Conservation (phyloP, 2,113 vertebrate genomes). For the Hoplias malabaricus region DNA sequence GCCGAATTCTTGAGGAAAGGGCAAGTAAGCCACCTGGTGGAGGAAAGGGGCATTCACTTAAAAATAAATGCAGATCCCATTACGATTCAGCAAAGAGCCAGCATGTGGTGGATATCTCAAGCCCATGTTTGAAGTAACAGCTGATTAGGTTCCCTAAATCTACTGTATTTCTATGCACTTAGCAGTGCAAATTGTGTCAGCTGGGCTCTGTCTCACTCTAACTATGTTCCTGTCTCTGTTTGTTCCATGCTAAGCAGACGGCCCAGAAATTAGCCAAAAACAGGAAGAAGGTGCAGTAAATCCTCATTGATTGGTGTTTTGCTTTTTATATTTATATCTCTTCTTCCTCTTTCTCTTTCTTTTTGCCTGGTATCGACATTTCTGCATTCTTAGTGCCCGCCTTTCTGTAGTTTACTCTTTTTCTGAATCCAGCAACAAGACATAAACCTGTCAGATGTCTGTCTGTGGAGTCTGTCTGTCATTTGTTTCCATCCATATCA, state of each 20-base stretch:
- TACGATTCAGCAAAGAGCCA: neutral
- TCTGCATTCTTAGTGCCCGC: slow-evolving; percentile 69
- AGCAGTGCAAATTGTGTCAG: slow-evolving; percentile 7
- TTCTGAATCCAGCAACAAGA: slow-evolving; percentile 86
- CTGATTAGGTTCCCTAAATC: neutral
- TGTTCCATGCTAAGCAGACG: slow-evolving; percentile 95
- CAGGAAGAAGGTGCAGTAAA: slow-evolving; percentile 98
- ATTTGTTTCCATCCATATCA: slow-evolving; percentile 77
- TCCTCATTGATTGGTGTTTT: slow-evolving; percentile 70
- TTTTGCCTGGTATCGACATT: slow-evolving; percentile 39
- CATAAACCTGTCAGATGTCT: slow-evolving; percentile 55
- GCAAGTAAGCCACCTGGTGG: slow-evolving; percentile 43
- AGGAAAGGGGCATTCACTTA: neutral
- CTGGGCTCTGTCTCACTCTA: slow-evolving; percentile 72
- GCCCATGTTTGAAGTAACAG: neutral
- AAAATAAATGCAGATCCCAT: neutral
- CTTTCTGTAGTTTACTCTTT: slow-evolving; percentile 65
- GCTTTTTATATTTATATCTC: slow-evolving; percentile 27
- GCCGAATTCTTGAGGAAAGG: neutral
- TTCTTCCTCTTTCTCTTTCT: slow-evolving; percentile 55
- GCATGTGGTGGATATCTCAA: neutral
- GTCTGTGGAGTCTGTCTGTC: slow-evolving; percentile 56
- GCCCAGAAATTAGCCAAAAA: slow-evolving; percentile 98
- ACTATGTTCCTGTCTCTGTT: slow-evolving; percentile 91
- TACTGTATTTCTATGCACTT: neutral